Conservation (phyloP, 2,797 vertebrate genomes). For the Amblyraja radiata region DNA sequence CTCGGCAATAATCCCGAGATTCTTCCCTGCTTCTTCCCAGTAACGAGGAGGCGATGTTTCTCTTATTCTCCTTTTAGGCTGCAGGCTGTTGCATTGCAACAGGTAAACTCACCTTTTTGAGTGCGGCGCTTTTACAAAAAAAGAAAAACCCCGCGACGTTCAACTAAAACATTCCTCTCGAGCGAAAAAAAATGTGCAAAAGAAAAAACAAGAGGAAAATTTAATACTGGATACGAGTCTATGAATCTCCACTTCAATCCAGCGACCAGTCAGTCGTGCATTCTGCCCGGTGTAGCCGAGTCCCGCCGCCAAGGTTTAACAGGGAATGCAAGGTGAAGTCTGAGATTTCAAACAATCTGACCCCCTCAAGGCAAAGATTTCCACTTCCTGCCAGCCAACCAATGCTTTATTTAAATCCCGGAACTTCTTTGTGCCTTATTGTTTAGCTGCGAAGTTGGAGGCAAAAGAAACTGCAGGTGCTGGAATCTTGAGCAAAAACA, state of each 20-base stretch:
- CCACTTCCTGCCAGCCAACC: constrained; percentile 12
- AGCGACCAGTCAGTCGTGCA: neutral
- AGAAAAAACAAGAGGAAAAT: neutral
- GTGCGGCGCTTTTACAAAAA: neutral
- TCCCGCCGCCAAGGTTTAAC: neutral
- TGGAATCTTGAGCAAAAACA: no score
- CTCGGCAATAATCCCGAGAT: neutral
- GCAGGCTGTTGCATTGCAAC: neutral
- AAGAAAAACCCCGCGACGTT: neutral
- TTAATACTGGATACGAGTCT: no score
- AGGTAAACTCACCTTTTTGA: neutral
- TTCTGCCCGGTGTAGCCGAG: neutral
- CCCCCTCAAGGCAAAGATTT: neutral
- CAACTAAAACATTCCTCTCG: neutral
- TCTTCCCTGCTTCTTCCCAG: neutral
- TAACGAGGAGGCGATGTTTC: neutral
- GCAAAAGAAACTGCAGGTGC: no score
- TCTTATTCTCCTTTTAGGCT: neutral
- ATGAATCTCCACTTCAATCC: neutral
- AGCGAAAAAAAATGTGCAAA: neutral
- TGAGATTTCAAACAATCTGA: neutral
- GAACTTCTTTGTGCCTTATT: neutral
- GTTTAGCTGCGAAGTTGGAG: no score
- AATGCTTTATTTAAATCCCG: neutral
- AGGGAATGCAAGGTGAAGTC: neutral